Percentiles rank a stretch among this genome's conserved stretches.
Evolutionary conservation across 1,140 invertebrate species (phyloP).

Genomic region (Diorhabda elongata): DNA sequence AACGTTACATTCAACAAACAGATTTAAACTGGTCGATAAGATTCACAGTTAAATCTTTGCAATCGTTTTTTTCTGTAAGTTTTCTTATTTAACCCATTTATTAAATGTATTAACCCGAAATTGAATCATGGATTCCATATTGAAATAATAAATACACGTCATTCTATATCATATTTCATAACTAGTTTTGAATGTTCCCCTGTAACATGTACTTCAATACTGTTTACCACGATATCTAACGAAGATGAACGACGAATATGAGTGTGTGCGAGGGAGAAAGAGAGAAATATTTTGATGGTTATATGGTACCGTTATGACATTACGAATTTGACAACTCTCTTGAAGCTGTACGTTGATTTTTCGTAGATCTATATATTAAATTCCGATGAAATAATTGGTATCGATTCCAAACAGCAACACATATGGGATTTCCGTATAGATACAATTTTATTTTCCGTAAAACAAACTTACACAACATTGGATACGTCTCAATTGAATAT

Average conservation of each 20-base stretch:
- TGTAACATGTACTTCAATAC: no score
- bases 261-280: background rate
- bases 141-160: no score
- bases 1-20: constrained; percentile 59
- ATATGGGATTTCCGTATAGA: constrained; percentile 61
- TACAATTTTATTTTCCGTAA: constrained; percentile 62
- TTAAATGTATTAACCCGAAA: no score
- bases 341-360: background rate
- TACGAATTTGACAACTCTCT: no score
- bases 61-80: constrained; percentile 51
- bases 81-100: background rate
- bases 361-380: constrained; percentile 62
- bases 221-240: no score
- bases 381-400: constrained; percentile 60
- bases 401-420: constrained; percentile 62
- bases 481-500: constrained; percentile 63
- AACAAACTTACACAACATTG: constrained; percentile 67
- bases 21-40: constrained; percentile 59
- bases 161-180: no score
- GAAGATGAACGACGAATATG: no score
- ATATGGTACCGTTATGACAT: no score
- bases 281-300: no score
- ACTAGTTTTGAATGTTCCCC: no score
- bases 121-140: no score
- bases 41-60: constrained; percentile 51